These are phyloP conservation scores for Leucophenga maculata DNA, from an alignment of 2,888 invertebrate species.

Conservation along the genomic window DNA sequence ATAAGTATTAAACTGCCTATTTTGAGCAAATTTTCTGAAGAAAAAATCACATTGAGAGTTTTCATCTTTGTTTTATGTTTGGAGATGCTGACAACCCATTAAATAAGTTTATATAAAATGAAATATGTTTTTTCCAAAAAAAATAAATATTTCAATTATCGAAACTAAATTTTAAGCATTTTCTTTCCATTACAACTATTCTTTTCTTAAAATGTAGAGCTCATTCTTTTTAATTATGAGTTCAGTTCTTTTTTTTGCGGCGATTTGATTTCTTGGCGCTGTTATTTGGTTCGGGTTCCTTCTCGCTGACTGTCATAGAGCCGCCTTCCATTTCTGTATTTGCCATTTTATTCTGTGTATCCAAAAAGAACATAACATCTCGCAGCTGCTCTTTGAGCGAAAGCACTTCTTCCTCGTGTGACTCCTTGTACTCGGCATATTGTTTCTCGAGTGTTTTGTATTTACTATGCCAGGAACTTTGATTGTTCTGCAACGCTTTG, in stretches of 20 bases:
- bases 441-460: slow-evolving; percentile 75
- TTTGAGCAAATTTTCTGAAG: background rate
- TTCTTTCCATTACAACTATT: background rate
- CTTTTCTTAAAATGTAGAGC: background rate
- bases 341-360: slow-evolving; percentile 79
- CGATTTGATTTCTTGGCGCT: slow-evolving; percentile 47
- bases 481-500: slow-evolving; percentile 82
- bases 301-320: slow-evolving; percentile 66
- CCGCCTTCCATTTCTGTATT: slow-evolving; percentile 69
- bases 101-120: background rate
- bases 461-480: slow-evolving; percentile 80
- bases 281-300: slow-evolving; percentile 48
- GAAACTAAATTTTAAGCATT: background rate
- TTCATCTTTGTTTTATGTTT: no score
- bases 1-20: background rate
- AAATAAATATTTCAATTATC: background rate
- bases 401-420: slow-evolving; percentile 80
- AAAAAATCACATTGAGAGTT: slow-evolving; percentile 26
- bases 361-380: slow-evolving; percentile 97
- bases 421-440: slow-evolving; percentile 74
- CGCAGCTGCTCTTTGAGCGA: slow-evolving; percentile 93
- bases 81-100: no score
- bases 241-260: slow-evolving; percentile 64
- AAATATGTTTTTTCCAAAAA: background rate
- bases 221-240: background rate